Percentiles rank a stretch among this genome's conserved stretches.
phyloP scores from a whole-genome alignment of 1,140 invertebrate genomes.

The Drosophila dunni region DNA sequence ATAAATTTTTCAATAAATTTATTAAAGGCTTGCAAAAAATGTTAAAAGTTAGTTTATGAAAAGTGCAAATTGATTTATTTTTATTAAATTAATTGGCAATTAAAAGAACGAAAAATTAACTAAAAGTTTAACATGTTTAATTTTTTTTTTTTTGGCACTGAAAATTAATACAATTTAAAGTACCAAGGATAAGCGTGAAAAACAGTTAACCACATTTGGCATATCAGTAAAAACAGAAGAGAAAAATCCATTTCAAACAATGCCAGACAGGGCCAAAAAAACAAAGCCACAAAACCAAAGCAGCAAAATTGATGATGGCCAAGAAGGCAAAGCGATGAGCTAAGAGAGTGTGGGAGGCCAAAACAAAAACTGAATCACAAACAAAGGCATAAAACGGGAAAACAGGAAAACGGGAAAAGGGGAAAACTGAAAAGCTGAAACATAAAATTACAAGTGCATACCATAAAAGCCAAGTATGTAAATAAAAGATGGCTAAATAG shows the following conservation, averaged over 20 bases:
- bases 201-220: conserved; percentile 27
- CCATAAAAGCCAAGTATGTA: conserved; percentile 25
- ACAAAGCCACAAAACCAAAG: conserved; percentile 23
- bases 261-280: neutral
- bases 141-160: too few relatives aligned
- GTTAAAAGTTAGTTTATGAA: too few relatives aligned
- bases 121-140: too few relatives aligned
- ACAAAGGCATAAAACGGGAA: too few relatives aligned
- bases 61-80: too few relatives aligned
- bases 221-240: conserved; percentile 32
- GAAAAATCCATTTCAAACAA: neutral
- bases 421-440: conserved; percentile 15
- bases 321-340: neutral
- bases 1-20: too few relatives aligned
- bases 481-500: conserved; percentile 35
- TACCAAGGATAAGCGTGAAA: neutral
- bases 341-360: conserved; percentile 25
- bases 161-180: too few relatives aligned
- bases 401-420: conserved; percentile 31
- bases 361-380: conserved; percentile 43
- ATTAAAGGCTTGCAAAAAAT: too few relatives aligned
- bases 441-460: conserved; percentile 49
- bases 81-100: too few relatives aligned
- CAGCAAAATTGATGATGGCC: conserved; percentile 17
- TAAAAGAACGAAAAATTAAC: too few relatives aligned